Evolutionary conservation across 2,797 vertebrate genomes (phyloP), one percentile per base, ranked within the genome.

Genomic region (Fistularia commersonii): DNA sequence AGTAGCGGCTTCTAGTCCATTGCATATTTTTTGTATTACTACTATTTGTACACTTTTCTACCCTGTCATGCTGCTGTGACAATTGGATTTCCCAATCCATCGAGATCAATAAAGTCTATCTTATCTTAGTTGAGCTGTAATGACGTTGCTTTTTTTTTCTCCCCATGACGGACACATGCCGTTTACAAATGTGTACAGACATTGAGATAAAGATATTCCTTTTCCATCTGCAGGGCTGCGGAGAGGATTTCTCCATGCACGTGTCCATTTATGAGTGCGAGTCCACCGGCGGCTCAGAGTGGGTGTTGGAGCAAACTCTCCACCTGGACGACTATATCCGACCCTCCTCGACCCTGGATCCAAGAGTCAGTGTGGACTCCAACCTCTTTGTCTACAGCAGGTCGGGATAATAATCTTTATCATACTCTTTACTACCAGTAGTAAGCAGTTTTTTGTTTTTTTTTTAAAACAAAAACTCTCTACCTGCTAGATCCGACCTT

Each of bases 231-330:
- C 77, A 66, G 37, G 58, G 52, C 3, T 77, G 78, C 46, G 62
- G 59, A n/a, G 90, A 94, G 75, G 93, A 98, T 69, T 98, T 98
- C 87, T 98, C 94, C 61, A 98, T 99, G 96, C 94, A 97, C 1
- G 96, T 99, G 64, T 98, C 95, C 79, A 98, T 98, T 76, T 98
- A 96, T 55, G 97, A 99, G 84, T 99, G 97, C 59, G 97, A 99
- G 83, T 99, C 97, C 10, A 99, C 96, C 0, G 97, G 97, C 32
- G 97, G 97, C 45, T 98, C 96, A 0, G 97, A 99, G 81, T 99
- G 97, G 97, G 96, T 94, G 74, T 87, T 99, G 74, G 97, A 99
- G 78, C 97, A 99, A 87, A 99, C 95, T 1, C 90, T 99, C 72
- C 93, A 95, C 66, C 89, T 99, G 60, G 95, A 99, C 36, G 97